phyloP scores from a whole-genome alignment of 2,113 vertebrate species.

The Octodon degus region DNA sequence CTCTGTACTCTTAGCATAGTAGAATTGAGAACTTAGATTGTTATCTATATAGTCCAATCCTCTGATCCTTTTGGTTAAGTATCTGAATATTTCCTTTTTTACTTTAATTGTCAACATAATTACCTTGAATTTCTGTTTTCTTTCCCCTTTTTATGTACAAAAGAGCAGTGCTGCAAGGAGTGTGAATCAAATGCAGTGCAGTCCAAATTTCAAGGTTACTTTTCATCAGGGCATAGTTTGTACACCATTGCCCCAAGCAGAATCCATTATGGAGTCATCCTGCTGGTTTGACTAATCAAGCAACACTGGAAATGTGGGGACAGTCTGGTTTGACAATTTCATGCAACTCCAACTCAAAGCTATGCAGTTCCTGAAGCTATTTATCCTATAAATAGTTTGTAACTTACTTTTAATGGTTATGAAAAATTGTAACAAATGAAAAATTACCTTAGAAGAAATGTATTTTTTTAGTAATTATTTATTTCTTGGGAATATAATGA shows the following conservation, averaged over 20 bases:
- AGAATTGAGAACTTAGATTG: slow-evolving; percentile 19
- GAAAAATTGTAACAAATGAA: slow-evolving; percentile 14
- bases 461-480: slow-evolving; percentile 44
- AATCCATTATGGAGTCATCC: slow-evolving; percentile 13
- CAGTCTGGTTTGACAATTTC: not conserved
- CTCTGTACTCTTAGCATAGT: slow-evolving; percentile 1
- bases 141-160: slow-evolving; percentile 40
- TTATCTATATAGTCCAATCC: slow-evolving; percentile 4
- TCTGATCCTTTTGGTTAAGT: slow-evolving; percentile 28
- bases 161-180: not conserved
- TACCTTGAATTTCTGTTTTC: not conserved
- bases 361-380: slow-evolving; percentile 13
- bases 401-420: not conserved
- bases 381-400: slow-evolving; percentile 8
- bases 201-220: not conserved
- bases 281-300: slow-evolving; percentile 13
- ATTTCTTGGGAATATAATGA: not conserved
- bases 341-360: slow-evolving; percentile 2
- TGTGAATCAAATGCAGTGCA: not conserved
- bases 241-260: not conserved
- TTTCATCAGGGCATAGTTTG: slow-evolving; percentile 17
- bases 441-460: slow-evolving; percentile 3
- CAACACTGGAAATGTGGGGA: not conserved
- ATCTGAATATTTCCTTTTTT: slow-evolving; percentile 46
- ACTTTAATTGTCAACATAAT: slow-evolving; percentile 3